Evolutionary conservation across 2,888 invertebrate genomes (phyloP).

Genomic region (Netelia fuscicornis): DNA sequence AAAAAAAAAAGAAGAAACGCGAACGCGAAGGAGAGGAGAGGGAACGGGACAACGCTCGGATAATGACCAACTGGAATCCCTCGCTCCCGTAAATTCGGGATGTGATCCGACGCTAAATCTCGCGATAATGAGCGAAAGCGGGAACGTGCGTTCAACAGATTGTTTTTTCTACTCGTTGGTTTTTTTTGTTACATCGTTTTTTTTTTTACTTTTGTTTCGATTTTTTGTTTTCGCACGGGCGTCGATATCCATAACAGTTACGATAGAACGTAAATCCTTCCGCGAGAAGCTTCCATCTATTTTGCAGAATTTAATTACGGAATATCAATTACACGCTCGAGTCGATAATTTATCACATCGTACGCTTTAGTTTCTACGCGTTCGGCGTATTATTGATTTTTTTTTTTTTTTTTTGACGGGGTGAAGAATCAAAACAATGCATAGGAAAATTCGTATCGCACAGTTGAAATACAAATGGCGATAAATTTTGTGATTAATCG

Average conservation of each 20-base stretch:
- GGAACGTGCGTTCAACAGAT: conserved; percentile 28
- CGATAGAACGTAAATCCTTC: neutral
- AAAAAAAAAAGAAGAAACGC: neutral
- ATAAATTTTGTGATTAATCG: too few species aligned
- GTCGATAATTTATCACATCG: neutral
- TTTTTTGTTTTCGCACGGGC: neutral
- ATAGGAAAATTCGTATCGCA: too few species aligned
- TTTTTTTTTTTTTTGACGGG: too few species aligned
- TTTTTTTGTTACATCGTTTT: neutral
- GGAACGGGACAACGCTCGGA: conserved; percentile 35
- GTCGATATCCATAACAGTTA: neutral
- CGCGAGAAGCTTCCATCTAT: neutral
- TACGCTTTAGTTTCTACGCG: neutral
- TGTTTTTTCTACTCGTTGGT: neutral
- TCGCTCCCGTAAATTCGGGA: conserved; percentile 51
- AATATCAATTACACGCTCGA: neutral
- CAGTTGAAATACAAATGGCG: too few species aligned
- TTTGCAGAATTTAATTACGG: conserved; percentile 1
- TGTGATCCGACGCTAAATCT: conserved; percentile 50
- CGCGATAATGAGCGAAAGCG: conserved; percentile 38
- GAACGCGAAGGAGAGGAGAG: neutral
- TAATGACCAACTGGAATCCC: conserved; percentile 49
- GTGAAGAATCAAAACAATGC: too few species aligned
- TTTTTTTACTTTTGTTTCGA: neutral
- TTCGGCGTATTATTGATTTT: too few species aligned